phyloP scores from a whole-genome alignment of 2,888 invertebrate species.

The Scaeva pyrastri region DNA sequence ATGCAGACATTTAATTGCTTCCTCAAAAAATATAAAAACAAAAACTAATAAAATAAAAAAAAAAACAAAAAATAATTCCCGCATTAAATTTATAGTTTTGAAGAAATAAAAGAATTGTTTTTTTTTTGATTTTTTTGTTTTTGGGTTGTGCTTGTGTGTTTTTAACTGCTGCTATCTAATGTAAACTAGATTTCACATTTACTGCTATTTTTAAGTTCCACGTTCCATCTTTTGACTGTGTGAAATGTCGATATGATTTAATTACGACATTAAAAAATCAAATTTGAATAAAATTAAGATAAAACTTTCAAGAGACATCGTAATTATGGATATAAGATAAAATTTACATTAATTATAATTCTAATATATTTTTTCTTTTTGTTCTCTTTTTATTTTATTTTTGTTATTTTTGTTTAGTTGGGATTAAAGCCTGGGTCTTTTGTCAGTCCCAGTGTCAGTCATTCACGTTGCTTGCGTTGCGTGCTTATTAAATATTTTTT shows the following conservation, averaged over 20 bases:
- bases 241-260: slow-evolving; percentile 65
- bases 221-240: slow-evolving; percentile 30
- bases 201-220: slow-evolving; percentile 48
- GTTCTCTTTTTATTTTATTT: slow-evolving; percentile 50
- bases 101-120: slow-evolving; percentile 13
- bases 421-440: slow-evolving; percentile 22
- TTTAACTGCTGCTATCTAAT: slow-evolving; percentile 11
- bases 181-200: slow-evolving; percentile 72
- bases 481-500: slow-evolving; percentile 59
- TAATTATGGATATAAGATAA: slow-evolving; percentile 74
- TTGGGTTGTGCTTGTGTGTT: neutral
- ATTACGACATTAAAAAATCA: slow-evolving; percentile 73
- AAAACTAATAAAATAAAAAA: neutral
- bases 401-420: slow-evolving; percentile 18
- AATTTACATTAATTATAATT: slow-evolving; percentile 75
- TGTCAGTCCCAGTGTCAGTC: neutral
- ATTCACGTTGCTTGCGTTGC: slow-evolving; percentile 47
- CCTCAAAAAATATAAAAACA: slow-evolving; percentile 7
- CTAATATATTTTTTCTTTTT: slow-evolving; percentile 56
- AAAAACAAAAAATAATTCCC: slow-evolving; percentile 33
- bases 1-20: slow-evolving; percentile 42
- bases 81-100: slow-evolving; percentile 40
- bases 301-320: slow-evolving; percentile 70
- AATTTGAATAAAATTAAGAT: slow-evolving; percentile 70
- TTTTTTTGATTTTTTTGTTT: neutral